phyloP scores from a whole-genome alignment of 2,888 invertebrate genomes.

The Stegana nigrithorax region DNA sequence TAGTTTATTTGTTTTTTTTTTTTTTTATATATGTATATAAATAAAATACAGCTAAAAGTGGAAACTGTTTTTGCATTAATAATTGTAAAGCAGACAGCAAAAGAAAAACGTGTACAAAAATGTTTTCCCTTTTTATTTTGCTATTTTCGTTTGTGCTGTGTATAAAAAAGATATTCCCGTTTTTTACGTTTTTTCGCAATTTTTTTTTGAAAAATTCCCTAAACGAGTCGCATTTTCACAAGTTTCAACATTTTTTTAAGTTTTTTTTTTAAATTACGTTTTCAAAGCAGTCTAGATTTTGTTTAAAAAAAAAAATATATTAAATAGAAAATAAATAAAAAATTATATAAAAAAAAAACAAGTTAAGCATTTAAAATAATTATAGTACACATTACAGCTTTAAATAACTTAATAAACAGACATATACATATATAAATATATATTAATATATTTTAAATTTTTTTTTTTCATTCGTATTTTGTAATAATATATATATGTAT shows the following conservation, averaged over 20 bases:
- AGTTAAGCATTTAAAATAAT: not conserved
- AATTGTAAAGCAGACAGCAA: conserved; percentile 23
- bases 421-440: conserved; percentile 30
- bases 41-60: conserved; percentile 39
- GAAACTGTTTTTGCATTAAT: conserved; percentile 16
- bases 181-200: not conserved
- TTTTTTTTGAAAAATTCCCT: conserved; percentile 61
- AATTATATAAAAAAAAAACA: not conserved
- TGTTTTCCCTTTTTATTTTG: conserved; percentile 9
- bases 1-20: conserved; percentile 16
- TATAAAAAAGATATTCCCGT: conserved; percentile 15
- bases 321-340: not conserved
- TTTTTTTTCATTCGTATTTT: conserved; percentile 16
- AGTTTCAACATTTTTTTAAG: conserved; percentile 35
- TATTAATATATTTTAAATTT: conserved; percentile 23
- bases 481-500: conserved; percentile 33
- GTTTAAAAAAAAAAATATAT: conserved; percentile 1
- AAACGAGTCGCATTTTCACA: conserved; percentile 65
- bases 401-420: conserved; percentile 26
- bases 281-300: conserved; percentile 58
- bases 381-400: conserved; percentile 1
- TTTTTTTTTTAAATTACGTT: conserved; percentile 41
- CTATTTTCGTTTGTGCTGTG: conserved; percentile 7
- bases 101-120: conserved; percentile 23
- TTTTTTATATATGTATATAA: conserved; percentile 28